Base-by-base conservation (phyloP, 2,888 invertebrate species). In the Chloroclystis v-ata region DNA sequence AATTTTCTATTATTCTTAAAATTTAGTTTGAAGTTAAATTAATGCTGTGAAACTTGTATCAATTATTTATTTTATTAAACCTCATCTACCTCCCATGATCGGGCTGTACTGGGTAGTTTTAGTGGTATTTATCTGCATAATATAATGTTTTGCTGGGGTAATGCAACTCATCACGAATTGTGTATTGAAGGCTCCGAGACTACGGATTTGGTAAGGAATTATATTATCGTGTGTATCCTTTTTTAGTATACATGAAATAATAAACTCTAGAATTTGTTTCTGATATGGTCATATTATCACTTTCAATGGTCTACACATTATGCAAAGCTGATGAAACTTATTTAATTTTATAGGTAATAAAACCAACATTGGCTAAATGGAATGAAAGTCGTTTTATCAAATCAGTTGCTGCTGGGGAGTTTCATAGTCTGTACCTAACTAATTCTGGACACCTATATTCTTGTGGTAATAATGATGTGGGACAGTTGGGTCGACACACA, bases 391-490 rank as follows among this genome's bases (percentile, higher is more conserved):
- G 78, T 43, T 79, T 83, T 54, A 78, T 93, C 1, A 71, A 78
- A 37, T 77, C 87, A 43, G 87, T 90, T 37, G 92, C 94, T 4
- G 95, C 97, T 63, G 97, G 97, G 13, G 92, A 93, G 62, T 92
- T 92, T 59, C 97, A 97, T 75, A 93, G 95, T 0, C 73, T 97
- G 9, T 90, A 97, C 55, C 84, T 97, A 0, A 92, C 94, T 0
- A 84, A 87, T 48, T 90, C 91, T 69, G 97, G 98, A 7, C 90
- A 93, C 63, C 88, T 98, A 4, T 97, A 92, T 79, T 94, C 97
- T 1, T 98, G 97, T 88, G 99, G 99, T 1, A 94, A 90, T 71
- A 99, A 99, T 87, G 97, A 97, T 68, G 92, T 92, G 65, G 96
- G 97, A 1, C 98, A 99, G 75, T 89, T 99, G 43, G 98, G 98